Evolutionary conservation across 2,113 vertebrate species (phyloP).

Genomic region (Mionectes macconnelli): DNA sequence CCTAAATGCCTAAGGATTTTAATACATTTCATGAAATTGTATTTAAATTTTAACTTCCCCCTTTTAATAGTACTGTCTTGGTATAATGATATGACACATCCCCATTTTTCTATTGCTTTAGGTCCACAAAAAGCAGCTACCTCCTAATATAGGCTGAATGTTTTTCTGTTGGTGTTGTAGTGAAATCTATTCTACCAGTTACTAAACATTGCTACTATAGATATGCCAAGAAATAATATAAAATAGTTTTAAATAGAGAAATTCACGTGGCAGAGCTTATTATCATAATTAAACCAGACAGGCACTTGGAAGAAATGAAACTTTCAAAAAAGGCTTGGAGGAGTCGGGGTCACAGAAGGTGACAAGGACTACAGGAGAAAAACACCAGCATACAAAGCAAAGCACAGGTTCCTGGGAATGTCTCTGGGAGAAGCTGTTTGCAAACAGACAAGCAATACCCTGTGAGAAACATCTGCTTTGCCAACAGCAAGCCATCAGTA

Average conservation of each 20-base stretch:
- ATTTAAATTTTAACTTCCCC: neutral
- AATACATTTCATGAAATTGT: neutral
- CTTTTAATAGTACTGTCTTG: neutral
- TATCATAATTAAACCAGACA: neutral
- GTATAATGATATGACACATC: neutral
- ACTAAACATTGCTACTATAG: neutral
- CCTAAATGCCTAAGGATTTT: neutral
- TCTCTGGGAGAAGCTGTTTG: neutral
- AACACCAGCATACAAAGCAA: neutral
- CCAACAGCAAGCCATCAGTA: conserved; percentile 21
- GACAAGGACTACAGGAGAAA: neutral
- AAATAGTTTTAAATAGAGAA: neutral
- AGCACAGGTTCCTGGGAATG: neutral
- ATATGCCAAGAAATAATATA: neutral
- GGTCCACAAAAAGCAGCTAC: neutral
- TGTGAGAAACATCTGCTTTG: conserved; percentile 35
- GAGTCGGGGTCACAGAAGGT: neutral
- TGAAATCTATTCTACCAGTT: neutral
- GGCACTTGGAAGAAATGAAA: neutral
- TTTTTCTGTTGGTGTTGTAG: neutral
- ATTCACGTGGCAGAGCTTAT: neutral
- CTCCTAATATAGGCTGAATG: neutral
- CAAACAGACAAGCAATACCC: neutral
- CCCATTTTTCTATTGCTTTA: neutral
- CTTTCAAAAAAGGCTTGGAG: neutral